Conservation (phyloP, 2,113 vertebrate species). For the Oriolus oriolus region DNA sequence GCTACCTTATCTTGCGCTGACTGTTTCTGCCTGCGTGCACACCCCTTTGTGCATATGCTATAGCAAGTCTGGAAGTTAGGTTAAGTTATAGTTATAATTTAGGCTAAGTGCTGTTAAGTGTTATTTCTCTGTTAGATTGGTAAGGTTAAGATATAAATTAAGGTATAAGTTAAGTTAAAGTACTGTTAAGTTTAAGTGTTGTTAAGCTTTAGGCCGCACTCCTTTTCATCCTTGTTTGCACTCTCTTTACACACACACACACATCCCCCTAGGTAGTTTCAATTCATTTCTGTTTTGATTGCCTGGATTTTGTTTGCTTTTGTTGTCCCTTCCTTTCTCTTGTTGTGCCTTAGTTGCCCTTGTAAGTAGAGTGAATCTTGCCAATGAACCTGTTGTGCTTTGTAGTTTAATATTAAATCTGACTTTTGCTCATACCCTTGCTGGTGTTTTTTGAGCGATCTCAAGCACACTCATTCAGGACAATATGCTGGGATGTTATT, state of each 20-base stretch:
- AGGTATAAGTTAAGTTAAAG: not conserved
- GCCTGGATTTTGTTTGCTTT: not conserved
- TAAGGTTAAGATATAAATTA: not conserved
- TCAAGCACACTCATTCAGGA: not conserved
- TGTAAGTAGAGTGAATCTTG: not conserved
- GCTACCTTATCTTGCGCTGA: no score
- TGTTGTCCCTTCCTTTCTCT: not conserved
- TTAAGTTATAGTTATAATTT: not conserved
- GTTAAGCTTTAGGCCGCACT: not conserved
- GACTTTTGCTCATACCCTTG: not conserved
- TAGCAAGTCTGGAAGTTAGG: no score
- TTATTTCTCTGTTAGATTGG: not conserved
- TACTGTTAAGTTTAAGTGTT: not conserved
- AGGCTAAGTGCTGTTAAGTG: not conserved
- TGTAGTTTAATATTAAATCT: not conserved
- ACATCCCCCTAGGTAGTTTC: not conserved
- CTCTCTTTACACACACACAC: not conserved
- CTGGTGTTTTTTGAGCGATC: not conserved
- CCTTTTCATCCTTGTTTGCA: not conserved
- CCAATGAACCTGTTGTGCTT: not conserved
- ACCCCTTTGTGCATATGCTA: no score
- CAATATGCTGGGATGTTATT: not conserved
- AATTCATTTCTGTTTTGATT: not conserved
- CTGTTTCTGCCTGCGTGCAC: no score
- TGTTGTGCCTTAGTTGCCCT: not conserved